These are phyloP conservation scores for Lepisosteus oculatus DNA, from an alignment of 2,113 vertebrate species.

Conservation along the genomic window DNA sequence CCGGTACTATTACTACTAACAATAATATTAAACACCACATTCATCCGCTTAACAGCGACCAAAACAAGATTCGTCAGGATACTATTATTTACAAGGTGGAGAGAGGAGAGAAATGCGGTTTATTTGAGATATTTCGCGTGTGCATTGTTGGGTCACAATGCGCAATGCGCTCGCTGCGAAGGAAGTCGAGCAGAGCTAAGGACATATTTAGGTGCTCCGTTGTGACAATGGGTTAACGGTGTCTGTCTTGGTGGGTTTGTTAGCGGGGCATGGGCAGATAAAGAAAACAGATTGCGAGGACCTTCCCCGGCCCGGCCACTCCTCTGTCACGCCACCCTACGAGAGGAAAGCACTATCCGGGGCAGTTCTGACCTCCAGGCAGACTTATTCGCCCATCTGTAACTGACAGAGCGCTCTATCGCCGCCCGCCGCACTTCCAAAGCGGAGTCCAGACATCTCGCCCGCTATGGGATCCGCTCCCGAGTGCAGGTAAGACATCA, in stretches of 20 bases:
- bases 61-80: too few relatives aligned
- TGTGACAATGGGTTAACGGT: not conserved
- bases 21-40: too few relatives aligned
- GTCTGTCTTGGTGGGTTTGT: not conserved
- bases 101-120: too few relatives aligned
- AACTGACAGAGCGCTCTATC: not conserved
- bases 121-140: too few relatives aligned
- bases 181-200: not conserved
- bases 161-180: too few relatives aligned
- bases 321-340: slow-evolving; percentile 14
- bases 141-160: too few relatives aligned
- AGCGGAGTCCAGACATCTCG: not conserved
- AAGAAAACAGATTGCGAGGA: not conserved
- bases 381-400: not conserved
- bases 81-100: too few relatives aligned
- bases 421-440: not conserved
- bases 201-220: not conserved
- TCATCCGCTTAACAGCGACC: too few relatives aligned
- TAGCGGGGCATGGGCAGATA: not conserved
- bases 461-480: slow-evolving; percentile 3
- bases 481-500: slow-evolving; percentile 16
- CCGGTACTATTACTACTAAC: too few relatives aligned
- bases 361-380: too few relatives aligned
- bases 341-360: not conserved
- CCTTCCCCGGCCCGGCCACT: slow-evolving; percentile 1